Conservation (phyloP, 1,140 invertebrate species). For the Pogonomyrmex barbatus region DNA sequence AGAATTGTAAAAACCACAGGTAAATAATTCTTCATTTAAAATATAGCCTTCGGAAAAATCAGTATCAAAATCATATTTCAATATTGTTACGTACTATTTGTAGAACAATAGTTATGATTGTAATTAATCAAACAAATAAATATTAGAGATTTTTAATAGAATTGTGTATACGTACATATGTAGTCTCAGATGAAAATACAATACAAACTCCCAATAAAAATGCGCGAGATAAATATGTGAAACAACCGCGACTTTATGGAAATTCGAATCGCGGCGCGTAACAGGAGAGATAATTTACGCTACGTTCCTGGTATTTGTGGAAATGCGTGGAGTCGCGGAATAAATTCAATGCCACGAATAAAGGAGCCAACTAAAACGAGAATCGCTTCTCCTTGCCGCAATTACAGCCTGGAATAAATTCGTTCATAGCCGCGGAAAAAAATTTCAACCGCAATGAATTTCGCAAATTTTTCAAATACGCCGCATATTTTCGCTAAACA, state of each 20-base stretch:
- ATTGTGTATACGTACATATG: not conserved
- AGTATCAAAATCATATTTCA: not conserved
- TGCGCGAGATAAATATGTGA: slow-evolving; percentile 37
- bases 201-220: slow-evolving; percentile 23
- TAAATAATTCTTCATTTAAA: not conserved
- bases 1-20: not conserved
- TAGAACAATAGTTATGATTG: not conserved
- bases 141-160: slow-evolving; percentile 29
- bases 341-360: slow-evolving; percentile 47
- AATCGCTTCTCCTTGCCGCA: slow-evolving; percentile 25
- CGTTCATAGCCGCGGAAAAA: slow-evolving; percentile 18
- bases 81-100: not conserved
- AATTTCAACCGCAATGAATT: slow-evolving; percentile 29
- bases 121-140: slow-evolving; percentile 25
- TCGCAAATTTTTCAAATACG: slow-evolving; percentile 12
- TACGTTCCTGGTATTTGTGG: slow-evolving; percentile 17
- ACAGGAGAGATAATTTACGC: slow-evolving; percentile 52
- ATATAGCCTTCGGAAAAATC: not conserved
- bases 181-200: slow-evolving; percentile 30
- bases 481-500: slow-evolving; percentile 25
- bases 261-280: slow-evolving; percentile 47
- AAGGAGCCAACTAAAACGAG: slow-evolving; percentile 43
- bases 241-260: slow-evolving; percentile 53
- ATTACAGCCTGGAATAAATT: slow-evolving; percentile 33
- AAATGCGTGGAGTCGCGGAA: slow-evolving; percentile 10